Base-by-base conservation (phyloP, 2,113 vertebrate species). In the Ascaphus truei region DNA sequence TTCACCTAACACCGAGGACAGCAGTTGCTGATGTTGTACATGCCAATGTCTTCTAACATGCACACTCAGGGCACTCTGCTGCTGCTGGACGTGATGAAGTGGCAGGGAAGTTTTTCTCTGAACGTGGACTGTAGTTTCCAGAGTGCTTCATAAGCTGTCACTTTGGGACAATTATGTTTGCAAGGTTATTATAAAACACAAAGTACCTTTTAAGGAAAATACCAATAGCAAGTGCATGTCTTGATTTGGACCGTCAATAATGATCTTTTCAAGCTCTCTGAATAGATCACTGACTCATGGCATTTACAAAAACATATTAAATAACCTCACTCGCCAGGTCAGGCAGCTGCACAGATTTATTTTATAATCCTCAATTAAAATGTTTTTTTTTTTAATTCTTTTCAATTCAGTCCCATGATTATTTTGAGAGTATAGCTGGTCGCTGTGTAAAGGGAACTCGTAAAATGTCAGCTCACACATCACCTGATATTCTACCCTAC, bases 311-410 rank as follows among this genome's bases (percentile, higher is more conserved):
- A 34, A 27, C n/a, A 43, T 66, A 66, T 66, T 43, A 39, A 43
- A 66, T 66, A 66, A 43, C 34, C 36, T 66, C 43, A 25, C 15
- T 18, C 22, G 25, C 62, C 51, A 64, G 48, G 50, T 30, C 50
- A 66, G 25, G 43, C 63, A 66, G 51, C 63, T 66, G 50, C 25
- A 66, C 41, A 12, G 25, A 39, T n/a, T n/a, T 53, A 41, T 33
- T 3, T 18, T 30, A 18, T 66, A 66, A 55, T 66, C 51, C 36
- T 31, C 36, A 66, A 66, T 55, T 20, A 62, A 11, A 6, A 61
- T 45, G 48, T 22, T 10, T 43, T 13, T 62, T 47, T 47, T 47
- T 48, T 7, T 31, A 33, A 47, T n/a, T n/a, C n/a, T n/a, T n/a
- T n/a, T n/a, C n/a, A n/a, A n/a, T n/a, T n/a, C n/a, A n/a, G 33